Evolutionary conservation across 2,113 vertebrate genomes (phyloP), one percentile per base, ranked within the genome.

Genomic region (Picathartes gymnocephalus): DNA sequence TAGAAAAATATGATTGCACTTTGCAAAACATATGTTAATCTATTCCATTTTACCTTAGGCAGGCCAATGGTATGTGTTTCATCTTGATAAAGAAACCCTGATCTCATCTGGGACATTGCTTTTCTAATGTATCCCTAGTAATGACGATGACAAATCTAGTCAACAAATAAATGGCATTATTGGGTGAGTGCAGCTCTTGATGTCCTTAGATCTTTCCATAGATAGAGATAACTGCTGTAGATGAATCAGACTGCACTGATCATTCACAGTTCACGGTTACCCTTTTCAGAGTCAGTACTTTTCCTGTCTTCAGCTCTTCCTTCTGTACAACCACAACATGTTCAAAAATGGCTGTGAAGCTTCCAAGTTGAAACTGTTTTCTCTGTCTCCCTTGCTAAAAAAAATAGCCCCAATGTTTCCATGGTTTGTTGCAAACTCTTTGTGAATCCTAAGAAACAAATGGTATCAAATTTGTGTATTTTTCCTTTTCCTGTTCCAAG

Each of bases 281-380:
- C 25, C 45, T 92, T 56, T 71, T 60, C 87, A 94, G 74, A 78
- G 90, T 87, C 90, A 92, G 76, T 83, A 73, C 44, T 90, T 93
- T 70, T 86, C 71, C 85, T 72, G 40, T 53, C 78, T 85, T 94
- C 85, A 95, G 62, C 71, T 85, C 79, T 39, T 88, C 66, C 62
- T 62, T 48, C 23, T 54, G 47, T 73, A 90, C 44, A 85, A 85
- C 45, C 54, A 87, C 39, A 65, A 72, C 9, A 37, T 19, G 11
- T 78, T 71, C 69, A 94, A 92, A 96, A 93, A 37, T 44, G 66
- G 15, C 61, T 62, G 78, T 73, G 48, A 90, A 94, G 58, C 30
- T 73, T 90, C 27, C 13, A 50, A 69, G 37, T 4, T 60, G 31
- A 86, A 95, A 72, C 35, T 19, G 8, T 76, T 88, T 83, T 47